Percentiles rank a stretch among this genome's conserved stretches.
These are phyloP conservation scores for Cryptomyrus ogoouensis DNA, from an alignment of 2,113 vertebrate genomes.

Conservation along the genomic window DNA sequence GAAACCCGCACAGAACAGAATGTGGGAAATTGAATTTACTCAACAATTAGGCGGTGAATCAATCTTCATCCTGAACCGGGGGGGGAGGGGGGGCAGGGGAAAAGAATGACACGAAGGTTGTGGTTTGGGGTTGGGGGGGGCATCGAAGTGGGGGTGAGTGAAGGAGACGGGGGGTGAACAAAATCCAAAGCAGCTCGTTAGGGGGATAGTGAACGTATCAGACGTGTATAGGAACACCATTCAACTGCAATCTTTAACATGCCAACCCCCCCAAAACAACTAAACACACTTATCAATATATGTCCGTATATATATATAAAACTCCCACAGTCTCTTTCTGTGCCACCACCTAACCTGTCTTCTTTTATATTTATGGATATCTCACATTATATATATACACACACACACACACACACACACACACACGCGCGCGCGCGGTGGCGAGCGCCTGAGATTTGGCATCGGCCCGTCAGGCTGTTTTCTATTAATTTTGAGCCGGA, in stretches of 20 bases:
- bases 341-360: background rate
- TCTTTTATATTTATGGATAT: background rate
- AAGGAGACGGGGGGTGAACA: slow-evolving; percentile 54
- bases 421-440: background rate
- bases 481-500: slow-evolving; percentile 95
- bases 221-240: slow-evolving; percentile 63
- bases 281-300: too few species aligned
- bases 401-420: background rate
- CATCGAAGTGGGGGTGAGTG: background rate
- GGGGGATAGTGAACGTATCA: slow-evolving; percentile 87
- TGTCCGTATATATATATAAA: background rate
- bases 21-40: slow-evolving; percentile 99
- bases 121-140: background rate
- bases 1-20: slow-evolving; percentile 87
- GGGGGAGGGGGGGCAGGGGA: background rate
- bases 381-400: background rate
- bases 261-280: slow-evolving; percentile 29
- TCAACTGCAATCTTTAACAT: slow-evolving; percentile 11
- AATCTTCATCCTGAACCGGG: slow-evolving; percentile 81
- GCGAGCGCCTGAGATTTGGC: background rate
- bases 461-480: slow-evolving; percentile 64
- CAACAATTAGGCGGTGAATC: slow-evolving; percentile 99
- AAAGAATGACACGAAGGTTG: slow-evolving; percentile 44
- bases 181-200: slow-evolving; percentile 83
- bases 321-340: background rate